Conservation (phyloP, 2,113 vertebrate genomes). For the Paramisgurnus dabryanus region DNA sequence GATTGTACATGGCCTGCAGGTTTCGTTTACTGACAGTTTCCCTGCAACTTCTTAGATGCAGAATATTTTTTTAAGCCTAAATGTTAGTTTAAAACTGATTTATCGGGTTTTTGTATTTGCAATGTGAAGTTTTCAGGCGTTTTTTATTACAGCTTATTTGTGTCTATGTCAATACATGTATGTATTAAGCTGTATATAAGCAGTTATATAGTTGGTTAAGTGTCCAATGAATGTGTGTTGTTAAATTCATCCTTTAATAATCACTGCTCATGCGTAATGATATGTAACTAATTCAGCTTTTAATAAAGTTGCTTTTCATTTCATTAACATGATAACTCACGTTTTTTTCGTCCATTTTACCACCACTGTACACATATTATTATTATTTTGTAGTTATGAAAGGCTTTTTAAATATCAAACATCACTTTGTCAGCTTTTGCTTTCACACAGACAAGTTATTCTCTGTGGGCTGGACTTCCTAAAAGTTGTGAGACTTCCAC, state of each 20-base stretch:
- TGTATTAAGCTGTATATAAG: not conserved
- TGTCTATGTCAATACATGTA: no score
- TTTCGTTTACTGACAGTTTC: not conserved
- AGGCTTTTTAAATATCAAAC: slow-evolving; percentile 20
- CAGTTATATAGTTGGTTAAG: not conserved
- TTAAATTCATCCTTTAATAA: slow-evolving; percentile 8
- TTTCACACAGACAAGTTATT: slow-evolving; percentile 68
- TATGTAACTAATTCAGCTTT: not conserved
- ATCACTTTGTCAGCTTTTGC: slow-evolving; percentile 65
- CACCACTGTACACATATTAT: not conserved
- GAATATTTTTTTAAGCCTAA: no score
- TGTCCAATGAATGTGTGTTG: not conserved
- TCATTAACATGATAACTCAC: not conserved
- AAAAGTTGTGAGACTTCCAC: slow-evolving; percentile 75
- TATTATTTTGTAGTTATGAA: no score
- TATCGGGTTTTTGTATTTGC: not conserved
- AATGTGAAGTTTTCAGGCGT: not conserved
- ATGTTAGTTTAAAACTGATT: no score
- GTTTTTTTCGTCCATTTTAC: not conserved
- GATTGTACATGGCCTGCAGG: not conserved
- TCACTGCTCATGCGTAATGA: not conserved
- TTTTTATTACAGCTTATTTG: not conserved
- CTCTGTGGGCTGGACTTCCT: slow-evolving; percentile 62
- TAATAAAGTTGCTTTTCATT: slow-evolving; percentile 1
- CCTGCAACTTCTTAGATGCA: no score